Conservation (phyloP, 2,797 vertebrate species). For the Arctocebus calabarensis region DNA sequence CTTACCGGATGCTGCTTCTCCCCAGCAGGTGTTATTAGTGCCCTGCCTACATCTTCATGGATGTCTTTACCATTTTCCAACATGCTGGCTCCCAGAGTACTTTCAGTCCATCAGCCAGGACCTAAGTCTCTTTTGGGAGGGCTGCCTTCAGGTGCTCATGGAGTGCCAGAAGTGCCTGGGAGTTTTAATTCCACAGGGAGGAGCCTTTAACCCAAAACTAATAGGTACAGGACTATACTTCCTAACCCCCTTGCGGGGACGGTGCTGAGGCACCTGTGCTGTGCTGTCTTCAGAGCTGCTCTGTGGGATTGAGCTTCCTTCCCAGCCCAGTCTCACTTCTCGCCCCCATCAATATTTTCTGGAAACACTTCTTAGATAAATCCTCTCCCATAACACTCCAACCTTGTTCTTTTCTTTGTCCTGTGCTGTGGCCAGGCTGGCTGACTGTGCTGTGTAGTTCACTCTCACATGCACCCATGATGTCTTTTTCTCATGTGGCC, state of each 20-base stretch:
- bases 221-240: neutral
- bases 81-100: neutral
- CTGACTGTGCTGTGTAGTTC: neutral
- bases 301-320: neutral
- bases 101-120: neutral
- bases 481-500: neutral
- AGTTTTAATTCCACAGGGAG: neutral
- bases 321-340: no score
- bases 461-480: neutral
- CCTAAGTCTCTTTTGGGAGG: neutral
- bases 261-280: neutral
- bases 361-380: slow-evolving; percentile 27
- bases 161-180: neutral
- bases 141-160: neutral
- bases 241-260: neutral
- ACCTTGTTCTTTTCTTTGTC: neutral
- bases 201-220: neutral
- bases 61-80: neutral
- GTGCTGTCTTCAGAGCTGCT: neutral
- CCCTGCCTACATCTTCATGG: neutral
- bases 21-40: no score
- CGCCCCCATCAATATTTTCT: neutral
- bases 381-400: neutral
- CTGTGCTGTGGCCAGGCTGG: neutral
- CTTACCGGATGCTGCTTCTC: neutral